Conservation (phyloP, 2,797 vertebrate genomes). For the Mormyrops boulengeri region DNA sequence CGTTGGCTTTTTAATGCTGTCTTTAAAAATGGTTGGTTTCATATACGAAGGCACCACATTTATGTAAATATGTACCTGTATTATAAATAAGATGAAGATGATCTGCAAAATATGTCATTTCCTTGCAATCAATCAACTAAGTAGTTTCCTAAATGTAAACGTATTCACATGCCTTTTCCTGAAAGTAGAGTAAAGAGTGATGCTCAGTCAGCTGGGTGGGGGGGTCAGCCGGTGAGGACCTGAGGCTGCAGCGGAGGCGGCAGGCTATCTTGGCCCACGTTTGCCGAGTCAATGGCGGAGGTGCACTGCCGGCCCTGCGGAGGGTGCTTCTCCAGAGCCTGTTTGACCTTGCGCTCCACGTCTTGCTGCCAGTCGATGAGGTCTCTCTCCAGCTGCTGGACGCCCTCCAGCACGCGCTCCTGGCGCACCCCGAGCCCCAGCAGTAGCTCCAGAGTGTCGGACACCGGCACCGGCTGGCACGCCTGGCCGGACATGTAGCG, state of each 20-base stretch:
- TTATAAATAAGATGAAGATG: not conserved
- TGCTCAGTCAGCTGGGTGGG: not conserved
- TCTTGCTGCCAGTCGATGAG: conserved; percentile 93
- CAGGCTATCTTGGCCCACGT: conserved; percentile 82
- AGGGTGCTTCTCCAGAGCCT: conserved; percentile 75
- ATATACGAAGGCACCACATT: not conserved
- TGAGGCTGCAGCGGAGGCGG: conserved; percentile 89
- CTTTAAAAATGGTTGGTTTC: not conserved
- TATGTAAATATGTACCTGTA: not conserved
- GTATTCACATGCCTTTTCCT: not conserved
- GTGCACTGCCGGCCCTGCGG: conserved; percentile 63
- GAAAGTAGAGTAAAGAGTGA: not conserved
- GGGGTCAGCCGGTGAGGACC: conserved; percentile 78
- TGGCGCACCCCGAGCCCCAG: conserved; percentile 77
- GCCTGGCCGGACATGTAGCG: conserved; percentile 87
- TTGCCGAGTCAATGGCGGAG: conserved; percentile 59
- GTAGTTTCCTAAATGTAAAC: not conserved
- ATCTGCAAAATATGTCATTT: not conserved
- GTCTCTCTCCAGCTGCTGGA: conserved; percentile 81
- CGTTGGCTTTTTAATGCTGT: not conserved
- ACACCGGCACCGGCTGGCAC: conserved; percentile 69
- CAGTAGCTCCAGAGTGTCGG: conserved; percentile 74
- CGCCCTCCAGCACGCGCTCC: conserved; percentile 71
- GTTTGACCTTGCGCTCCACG: conserved; percentile 78
- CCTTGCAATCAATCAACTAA: not conserved